Conservation (phyloP, 1,140 invertebrate genomes). For the Parasteatoda tepidariorum region DNA sequence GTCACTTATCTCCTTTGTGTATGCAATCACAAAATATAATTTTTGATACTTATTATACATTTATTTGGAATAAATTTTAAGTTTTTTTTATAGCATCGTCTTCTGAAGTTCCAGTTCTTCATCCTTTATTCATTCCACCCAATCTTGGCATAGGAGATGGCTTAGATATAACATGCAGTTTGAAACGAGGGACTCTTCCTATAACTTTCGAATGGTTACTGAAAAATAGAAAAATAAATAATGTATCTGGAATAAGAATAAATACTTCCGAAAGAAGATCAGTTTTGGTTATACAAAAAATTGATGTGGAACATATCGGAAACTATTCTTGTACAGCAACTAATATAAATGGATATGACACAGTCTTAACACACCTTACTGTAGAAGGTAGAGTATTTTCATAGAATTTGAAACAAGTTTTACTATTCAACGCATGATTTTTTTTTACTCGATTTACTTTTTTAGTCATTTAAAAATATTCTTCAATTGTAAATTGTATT, state of each 20-base stretch:
- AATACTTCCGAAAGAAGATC: constrained; percentile 23
- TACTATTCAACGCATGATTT: no score
- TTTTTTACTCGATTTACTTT: neutral
- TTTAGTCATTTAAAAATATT: neutral
- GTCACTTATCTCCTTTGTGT: no score
- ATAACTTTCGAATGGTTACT: constrained; percentile 42
- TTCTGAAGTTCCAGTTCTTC: constrained; percentile 14
- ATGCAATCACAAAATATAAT: no score
- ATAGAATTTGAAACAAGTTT: neutral
- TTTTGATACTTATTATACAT: no score
- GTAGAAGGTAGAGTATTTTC: constrained; percentile 43
- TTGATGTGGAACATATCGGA: constrained; percentile 55
- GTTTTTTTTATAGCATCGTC: neutral
- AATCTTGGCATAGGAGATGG: constrained; percentile 28
- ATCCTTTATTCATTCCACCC: constrained; percentile 30
- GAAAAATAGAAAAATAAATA: neutral
- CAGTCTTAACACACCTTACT: neutral
- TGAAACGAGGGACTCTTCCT: constrained; percentile 45
- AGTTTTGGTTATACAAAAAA: constrained; percentile 12
- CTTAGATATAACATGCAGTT: constrained; percentile 36
- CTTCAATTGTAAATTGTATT: neutral
- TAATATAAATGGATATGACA: constrained; percentile 61
- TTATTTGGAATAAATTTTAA: neutral
- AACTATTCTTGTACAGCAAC: constrained; percentile 64
- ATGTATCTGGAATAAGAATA: constrained; percentile 5